phyloP scores from a whole-genome alignment of 2,113 vertebrate species.

The Pelodiscus sinensis region DNA sequence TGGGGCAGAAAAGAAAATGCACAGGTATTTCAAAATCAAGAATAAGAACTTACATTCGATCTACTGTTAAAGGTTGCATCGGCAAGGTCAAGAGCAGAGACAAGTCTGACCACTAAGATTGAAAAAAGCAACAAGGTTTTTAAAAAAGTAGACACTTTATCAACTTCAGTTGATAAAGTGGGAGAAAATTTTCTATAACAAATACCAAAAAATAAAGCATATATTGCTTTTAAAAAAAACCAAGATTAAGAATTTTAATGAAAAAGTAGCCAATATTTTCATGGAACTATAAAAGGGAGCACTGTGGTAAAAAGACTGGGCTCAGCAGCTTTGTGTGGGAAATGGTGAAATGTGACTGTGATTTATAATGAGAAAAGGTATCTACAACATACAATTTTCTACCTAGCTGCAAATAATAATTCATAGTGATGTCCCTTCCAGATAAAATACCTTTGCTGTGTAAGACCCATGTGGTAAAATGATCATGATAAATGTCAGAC shows the following conservation, averaged over 20 bases:
- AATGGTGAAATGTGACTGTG: conserved; percentile 94
- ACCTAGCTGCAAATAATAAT: conserved; percentile 99
- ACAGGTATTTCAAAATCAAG: conserved; percentile 67
- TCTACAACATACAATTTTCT: conserved; percentile 99
- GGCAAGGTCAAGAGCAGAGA: conserved; percentile 76
- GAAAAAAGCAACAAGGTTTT: conserved; percentile 64
- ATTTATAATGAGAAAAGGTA: conserved; percentile 97
- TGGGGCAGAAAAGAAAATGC: conserved; percentile 52
- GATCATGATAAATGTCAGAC: conserved; percentile 97
- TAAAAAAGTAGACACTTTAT: conserved; percentile 67
- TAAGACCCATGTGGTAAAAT: conserved; percentile 89
- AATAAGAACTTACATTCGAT: conserved; percentile 74
- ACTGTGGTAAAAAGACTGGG: conserved; percentile 79
- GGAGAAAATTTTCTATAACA: conserved; percentile 60
- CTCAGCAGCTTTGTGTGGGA: conserved; percentile 95
- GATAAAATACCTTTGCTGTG: conserved; percentile 94
- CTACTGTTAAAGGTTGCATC: conserved; percentile 69
- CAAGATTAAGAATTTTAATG: conserved; percentile 77
- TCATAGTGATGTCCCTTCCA: conserved; percentile 96
- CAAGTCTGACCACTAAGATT: conserved; percentile 60
- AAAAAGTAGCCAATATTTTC: conserved; percentile 79
- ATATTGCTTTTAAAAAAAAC: conserved; percentile 52
- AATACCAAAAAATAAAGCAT: conserved; percentile 41
- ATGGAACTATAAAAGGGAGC: conserved; percentile 73
- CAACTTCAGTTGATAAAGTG: conserved; percentile 65